A percentile compares a stretch with the other conserved stretches of the same genome.
These are phyloP conservation scores for Tenthredo amoena DNA, from an alignment of 2,888 invertebrate genomes.

Conservation along the genomic window DNA sequence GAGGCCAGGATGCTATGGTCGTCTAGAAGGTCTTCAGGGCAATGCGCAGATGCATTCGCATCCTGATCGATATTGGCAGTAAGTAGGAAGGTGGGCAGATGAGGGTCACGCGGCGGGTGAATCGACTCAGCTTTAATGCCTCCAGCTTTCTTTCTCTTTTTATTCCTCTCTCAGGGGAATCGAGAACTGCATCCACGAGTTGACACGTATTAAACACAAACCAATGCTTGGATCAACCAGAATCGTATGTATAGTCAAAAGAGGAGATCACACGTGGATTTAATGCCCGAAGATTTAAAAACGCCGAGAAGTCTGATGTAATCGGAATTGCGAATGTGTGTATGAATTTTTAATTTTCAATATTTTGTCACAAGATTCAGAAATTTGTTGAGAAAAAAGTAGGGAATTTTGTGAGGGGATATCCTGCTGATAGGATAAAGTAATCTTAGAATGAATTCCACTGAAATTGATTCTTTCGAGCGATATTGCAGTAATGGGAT, in stretches of 20 bases:
- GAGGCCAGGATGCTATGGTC: constrained; percentile 26
- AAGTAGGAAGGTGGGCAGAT: not conserved
- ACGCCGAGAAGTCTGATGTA: not conserved
- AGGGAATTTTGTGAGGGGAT: no score
- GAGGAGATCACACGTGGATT: not conserved
- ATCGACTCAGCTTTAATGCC: not conserved
- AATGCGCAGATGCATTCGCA: constrained; percentile 37
- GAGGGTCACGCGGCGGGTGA: constrained; percentile 7
- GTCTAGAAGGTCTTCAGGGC: constrained; percentile 35
- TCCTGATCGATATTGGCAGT: constrained; percentile 34
- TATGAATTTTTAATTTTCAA: not conserved
- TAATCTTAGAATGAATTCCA: no score
- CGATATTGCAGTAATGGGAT: not conserved
- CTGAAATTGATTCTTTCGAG: no score
- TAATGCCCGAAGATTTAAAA: not conserved
- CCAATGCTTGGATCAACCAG: not conserved
- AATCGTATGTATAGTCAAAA: not conserved
- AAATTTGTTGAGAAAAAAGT: not conserved
- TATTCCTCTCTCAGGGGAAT: not conserved
- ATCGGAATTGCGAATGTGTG: not conserved
- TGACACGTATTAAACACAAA: not conserved
- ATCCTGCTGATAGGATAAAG: no score
- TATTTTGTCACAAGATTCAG: not conserved
- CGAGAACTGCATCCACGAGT: not conserved
- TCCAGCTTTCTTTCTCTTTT: not conserved